A percentile compares a stretch with the other conserved stretches of the same genome.
Evolutionary conservation across 2,113 vertebrate genomes (phyloP).

Genomic region (Callorhinus ursinus): DNA sequence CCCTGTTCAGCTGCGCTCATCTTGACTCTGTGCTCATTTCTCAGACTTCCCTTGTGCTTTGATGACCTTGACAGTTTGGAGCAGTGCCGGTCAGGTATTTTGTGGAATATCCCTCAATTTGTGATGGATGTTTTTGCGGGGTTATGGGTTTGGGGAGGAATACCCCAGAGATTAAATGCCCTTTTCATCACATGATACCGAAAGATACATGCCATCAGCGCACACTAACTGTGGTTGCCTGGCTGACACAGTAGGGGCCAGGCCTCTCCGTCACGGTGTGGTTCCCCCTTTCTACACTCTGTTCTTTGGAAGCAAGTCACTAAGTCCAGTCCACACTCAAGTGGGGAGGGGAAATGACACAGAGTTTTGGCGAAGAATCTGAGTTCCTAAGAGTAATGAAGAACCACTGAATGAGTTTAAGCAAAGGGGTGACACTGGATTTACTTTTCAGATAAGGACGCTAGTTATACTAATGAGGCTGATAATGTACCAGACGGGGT

Average conservation of each 20-base stretch:
- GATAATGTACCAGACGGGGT: neutral
- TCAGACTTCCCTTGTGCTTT: neutral
- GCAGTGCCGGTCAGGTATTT: neutral
- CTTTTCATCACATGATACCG: neutral
- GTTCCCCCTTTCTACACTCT: neutral
- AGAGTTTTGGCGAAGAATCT: neutral
- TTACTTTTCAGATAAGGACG: neutral
- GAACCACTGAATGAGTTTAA: neutral
- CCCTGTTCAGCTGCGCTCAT: accelerated
- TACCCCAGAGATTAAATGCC: neutral
- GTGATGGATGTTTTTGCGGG: neutral
- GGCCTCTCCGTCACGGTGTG: neutral
- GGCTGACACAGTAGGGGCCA: accelerated
- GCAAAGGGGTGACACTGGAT: neutral
- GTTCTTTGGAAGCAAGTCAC: neutral
- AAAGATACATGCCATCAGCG: neutral
- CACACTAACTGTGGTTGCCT: neutral
- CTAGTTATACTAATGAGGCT: no score
- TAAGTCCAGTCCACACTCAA: neutral
- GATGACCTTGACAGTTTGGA: neutral
- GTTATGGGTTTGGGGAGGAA: neutral
- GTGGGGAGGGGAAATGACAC: neutral
- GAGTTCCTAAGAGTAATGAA: neutral
- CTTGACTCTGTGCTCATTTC: neutral
- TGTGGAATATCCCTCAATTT: neutral